Conservation (phyloP, 1,140 invertebrate species). For the Harpegnathos saltator region DNA sequence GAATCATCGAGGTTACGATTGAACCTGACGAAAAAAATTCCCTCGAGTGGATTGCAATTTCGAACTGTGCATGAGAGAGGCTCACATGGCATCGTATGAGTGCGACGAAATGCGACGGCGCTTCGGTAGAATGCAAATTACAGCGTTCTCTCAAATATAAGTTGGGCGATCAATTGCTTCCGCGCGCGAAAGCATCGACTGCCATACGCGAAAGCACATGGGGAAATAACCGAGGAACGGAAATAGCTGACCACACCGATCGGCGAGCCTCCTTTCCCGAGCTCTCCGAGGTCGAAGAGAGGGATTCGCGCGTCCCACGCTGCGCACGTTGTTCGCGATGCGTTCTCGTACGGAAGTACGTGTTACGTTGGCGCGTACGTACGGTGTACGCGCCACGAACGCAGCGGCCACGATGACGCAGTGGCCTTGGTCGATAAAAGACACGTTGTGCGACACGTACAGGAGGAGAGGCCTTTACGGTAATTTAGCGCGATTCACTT, state of each 20-base stretch:
- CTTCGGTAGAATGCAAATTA: neutral
- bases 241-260: conserved; percentile 39
- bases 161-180: neutral
- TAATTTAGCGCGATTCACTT: conserved; percentile 64
- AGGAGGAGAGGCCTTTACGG: conserved; percentile 46
- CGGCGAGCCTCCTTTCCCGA: conserved; percentile 35
- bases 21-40: too few species aligned
- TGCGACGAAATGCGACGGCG: neutral
- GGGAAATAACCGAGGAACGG: conserved; percentile 2
- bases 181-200: conserved; percentile 1
- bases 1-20: too few species aligned
- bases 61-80: too few species aligned
- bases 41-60: too few species aligned
- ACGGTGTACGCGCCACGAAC: neutral
- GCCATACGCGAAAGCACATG: conserved; percentile 13
- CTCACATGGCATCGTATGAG: neutral
- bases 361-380: conserved; percentile 48
- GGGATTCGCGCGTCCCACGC: neutral
- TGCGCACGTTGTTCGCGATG: conserved; percentile 5
- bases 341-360: conserved; percentile 33
- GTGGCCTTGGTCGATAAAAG: conserved; percentile 73
- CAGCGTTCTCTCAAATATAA: neutral
- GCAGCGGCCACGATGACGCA: conserved; percentile 70
- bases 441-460: conserved; percentile 14
- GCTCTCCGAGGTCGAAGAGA: conserved; percentile 1